phyloP scores from a whole-genome alignment of 2,888 invertebrate species.

The Synergus gifuensis region DNA sequence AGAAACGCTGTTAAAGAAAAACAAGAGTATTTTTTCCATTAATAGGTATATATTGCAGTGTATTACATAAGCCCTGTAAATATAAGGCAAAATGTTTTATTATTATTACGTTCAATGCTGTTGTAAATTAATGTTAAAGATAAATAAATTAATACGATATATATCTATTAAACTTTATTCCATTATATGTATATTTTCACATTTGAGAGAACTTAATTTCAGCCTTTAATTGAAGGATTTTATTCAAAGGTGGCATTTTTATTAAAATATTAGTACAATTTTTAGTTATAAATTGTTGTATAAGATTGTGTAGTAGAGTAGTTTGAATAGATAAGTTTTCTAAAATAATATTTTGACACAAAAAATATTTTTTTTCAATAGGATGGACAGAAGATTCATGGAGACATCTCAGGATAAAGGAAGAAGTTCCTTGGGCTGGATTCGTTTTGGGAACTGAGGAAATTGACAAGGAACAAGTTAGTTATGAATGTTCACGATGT shows the following conservation, averaged over 20 bases:
- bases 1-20: neutral
- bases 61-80: neutral
- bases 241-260: neutral
- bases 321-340: constrained; percentile 1
- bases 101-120: neutral
- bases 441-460: neutral
- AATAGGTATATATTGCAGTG: neutral
- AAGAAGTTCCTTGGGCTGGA: constrained; percentile 2
- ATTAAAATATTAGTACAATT: neutral
- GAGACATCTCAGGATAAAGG: constrained; percentile 1
- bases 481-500: constrained; percentile 38
- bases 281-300: neutral
- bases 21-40: neutral
- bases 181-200: neutral
- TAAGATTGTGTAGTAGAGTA: neutral
- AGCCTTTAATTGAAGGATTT: neutral
- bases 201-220: neutral
- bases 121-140: neutral
- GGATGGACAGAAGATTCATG: constrained; percentile 4
- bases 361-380: constrained; percentile 7
- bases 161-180: neutral
- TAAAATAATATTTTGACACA: neutral
- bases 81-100: neutral
- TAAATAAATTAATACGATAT: neutral
- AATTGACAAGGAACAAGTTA: constrained; percentile 1